Base-by-base conservation (phyloP, 2,797 vertebrate species). In the Amniataba percoides region DNA sequence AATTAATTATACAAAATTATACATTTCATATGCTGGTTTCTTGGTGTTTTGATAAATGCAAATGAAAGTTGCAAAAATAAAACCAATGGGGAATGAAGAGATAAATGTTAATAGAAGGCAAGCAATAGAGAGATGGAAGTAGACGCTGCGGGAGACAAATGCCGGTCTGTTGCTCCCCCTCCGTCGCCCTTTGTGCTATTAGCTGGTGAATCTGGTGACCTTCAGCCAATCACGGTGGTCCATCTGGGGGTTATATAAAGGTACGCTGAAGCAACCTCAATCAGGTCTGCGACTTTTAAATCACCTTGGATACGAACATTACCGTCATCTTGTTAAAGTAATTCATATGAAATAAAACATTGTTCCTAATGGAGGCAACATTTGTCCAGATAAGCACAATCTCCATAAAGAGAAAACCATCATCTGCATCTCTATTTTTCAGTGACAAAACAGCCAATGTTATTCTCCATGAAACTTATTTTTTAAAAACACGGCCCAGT, bases 51-150 rank as follows among this genome's bases (percentile, higher is more conserved):
- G 12, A 6, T 64, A n/a, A 70, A 71, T 48, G 3, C 48, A 69
- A 27, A 66, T 72, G 40, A 46, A 62, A 61, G 69, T 40, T 6
- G 25, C 63, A 71, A 49, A 67, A 67, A 9, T 58, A 18, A 25
- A 65, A 21, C 31, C 14, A 34, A 9, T 6, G 39, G 23, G 16
- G 11, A 45, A 13, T 39, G 36, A 55, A 10, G 27, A 66, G 31
- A 27, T 3, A n/a, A 39, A 59, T 57, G 14, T 59, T 27, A 13
- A 64, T 23, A 25, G 55, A 36, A 34, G 48, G n/a, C 34, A 27
- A 18, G 5, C 27, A 21, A 25, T 31, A 25, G 3, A 27, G 52
- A 31, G 27, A 31, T 3, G 27, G 27, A 25, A 75, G 66, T 0
- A 49, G 21, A 64, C 3, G 16, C 18, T 52, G 23, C 11, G 10